phyloP scores from a whole-genome alignment of 2,888 invertebrate species.

The Odontocerum albicorne region DNA sequence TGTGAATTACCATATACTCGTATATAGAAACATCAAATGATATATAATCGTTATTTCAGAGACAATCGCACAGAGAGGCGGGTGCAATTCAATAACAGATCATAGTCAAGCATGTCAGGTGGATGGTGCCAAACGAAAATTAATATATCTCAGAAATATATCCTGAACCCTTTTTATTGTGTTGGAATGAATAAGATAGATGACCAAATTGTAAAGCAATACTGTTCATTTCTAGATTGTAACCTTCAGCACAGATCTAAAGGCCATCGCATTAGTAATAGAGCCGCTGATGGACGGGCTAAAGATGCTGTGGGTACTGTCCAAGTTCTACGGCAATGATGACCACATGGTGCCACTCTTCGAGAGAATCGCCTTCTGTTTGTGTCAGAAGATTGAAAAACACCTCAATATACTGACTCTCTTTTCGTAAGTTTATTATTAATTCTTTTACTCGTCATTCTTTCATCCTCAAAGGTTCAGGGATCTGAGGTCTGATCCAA shows the following conservation, averaged over 20 bases:
- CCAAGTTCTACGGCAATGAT: conserved; percentile 80
- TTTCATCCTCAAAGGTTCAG: too few species aligned
- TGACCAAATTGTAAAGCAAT: too few species aligned
- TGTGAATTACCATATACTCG: too few species aligned
- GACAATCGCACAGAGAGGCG: too few species aligned
- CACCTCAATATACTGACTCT: conserved; percentile 71
- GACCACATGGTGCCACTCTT: conserved; percentile 85
- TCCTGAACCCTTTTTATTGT: too few species aligned
- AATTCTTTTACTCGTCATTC: too few species aligned
- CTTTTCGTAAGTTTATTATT: conserved; percentile 68
- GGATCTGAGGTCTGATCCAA: too few species aligned
- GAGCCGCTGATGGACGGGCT: conserved; percentile 82
- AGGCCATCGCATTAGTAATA: conserved; percentile 70
- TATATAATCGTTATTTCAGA: too few species aligned
- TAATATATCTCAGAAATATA: background rate
- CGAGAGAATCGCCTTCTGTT: conserved; percentile 79
- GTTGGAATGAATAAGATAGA: too few species aligned
- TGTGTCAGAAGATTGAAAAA: conserved; percentile 74
- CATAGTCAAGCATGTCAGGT: too few species aligned
- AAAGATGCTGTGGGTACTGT: conserved; percentile 90
- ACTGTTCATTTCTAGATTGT: conserved; percentile 58
- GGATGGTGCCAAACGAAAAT: background rate
- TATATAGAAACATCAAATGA: too few species aligned
- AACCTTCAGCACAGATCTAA: conserved; percentile 68
- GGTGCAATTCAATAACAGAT: too few species aligned